Conservation (phyloP, 2,113 vertebrate species). For the Tamias sibiricus region DNA sequence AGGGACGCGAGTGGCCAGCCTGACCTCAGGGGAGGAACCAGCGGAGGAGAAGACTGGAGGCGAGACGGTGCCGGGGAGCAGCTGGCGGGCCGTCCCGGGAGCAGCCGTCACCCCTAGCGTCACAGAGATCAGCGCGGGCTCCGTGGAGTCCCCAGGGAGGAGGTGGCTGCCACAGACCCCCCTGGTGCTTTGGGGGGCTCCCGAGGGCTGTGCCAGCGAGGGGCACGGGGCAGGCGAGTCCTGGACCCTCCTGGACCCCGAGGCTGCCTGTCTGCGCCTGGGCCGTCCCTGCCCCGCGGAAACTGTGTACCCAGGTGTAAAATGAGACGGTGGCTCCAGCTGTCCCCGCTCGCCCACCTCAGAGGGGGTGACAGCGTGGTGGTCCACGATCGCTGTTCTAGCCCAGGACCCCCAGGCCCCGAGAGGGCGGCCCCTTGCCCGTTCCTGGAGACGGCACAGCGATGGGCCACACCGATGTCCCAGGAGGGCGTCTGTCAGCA, state of each 20-base stretch:
- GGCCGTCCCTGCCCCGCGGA: not conserved
- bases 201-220: not conserved
- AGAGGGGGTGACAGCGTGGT: accelerated
- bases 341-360: not conserved
- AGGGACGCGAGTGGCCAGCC: no score
- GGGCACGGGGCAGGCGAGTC: no score
- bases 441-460: not conserved
- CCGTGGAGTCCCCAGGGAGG: not conserved
- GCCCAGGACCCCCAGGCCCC: not conserved
- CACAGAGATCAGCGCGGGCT: no score
- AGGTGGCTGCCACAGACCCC: not conserved
- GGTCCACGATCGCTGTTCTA: not conserved
- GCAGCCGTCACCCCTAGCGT: no score
- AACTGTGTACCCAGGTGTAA: not conserved
- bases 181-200: not conserved
- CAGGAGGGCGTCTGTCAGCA: not conserved
- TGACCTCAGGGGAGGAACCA: slow-evolving; percentile 15
- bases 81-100: no score
- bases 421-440: not conserved
- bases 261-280: no score
- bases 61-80: no score
- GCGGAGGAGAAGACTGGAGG: slow-evolving; percentile 44
- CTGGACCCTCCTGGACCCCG: no score
- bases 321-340: not conserved
- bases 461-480: not conserved